phyloP scores from a whole-genome alignment of 2,113 vertebrate genomes.

The Oriolus oriolus region DNA sequence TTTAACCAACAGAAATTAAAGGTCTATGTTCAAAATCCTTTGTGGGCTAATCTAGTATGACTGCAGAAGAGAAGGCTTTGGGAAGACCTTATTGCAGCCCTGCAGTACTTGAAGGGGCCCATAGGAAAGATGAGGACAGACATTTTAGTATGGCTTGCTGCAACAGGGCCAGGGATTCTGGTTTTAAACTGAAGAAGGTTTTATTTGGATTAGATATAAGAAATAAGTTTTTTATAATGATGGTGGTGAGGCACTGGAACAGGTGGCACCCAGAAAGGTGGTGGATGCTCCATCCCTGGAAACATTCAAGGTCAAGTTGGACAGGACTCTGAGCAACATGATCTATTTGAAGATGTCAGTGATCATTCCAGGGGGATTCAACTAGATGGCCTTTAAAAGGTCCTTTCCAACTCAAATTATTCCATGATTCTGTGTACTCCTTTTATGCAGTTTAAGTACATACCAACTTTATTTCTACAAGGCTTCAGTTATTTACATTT shows the following conservation, averaged over 20 bases:
- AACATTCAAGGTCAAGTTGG: not conserved
- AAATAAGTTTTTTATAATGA: not conserved
- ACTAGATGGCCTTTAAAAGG: not conserved
- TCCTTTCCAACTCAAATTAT: not conserved
- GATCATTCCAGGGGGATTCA: not conserved
- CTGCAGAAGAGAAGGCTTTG: not conserved
- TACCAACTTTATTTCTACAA: not conserved
- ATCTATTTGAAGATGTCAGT: not conserved
- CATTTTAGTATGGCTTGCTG: not conserved
- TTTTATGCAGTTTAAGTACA: not conserved
- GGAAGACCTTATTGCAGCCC: not conserved
- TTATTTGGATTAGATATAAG: not conserved
- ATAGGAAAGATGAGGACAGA: not conserved
- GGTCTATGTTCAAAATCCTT: not conserved
- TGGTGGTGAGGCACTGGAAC: not conserved
- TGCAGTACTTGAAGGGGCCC: not conserved
- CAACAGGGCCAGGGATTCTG: not conserved
- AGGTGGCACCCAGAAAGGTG: not conserved
- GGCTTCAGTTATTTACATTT: not conserved
- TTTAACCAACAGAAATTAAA: not conserved
- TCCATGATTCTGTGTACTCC: not conserved
- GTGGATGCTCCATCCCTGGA: not conserved
- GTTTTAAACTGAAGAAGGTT: not conserved
- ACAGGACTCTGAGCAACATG: not conserved
- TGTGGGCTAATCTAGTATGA: not conserved